phyloP scores from a whole-genome alignment of 2,888 invertebrate species.

The Eupithecia subfuscata region DNA sequence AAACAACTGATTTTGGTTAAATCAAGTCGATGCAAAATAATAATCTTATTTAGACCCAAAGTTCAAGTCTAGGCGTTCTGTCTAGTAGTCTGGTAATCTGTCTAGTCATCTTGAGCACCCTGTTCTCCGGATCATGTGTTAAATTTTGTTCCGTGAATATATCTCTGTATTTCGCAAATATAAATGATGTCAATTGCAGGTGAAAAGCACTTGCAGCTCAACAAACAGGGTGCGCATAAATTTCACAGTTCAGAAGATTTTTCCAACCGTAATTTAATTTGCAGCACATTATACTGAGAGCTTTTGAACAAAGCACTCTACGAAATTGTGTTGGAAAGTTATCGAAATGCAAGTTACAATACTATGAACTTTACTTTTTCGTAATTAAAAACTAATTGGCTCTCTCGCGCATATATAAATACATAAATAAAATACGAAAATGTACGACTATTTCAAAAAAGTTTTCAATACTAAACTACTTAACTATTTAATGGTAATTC shows the following conservation, averaged over 20 bases:
- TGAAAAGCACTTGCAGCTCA: not conserved
- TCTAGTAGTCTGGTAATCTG: too few relatives aligned
- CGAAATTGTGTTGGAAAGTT: conserved; percentile 26
- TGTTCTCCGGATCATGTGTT: too few relatives aligned
- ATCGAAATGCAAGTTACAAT: conserved; percentile 14
- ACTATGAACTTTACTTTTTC: not conserved
- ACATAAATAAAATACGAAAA: not conserved
- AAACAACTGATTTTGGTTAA: not conserved
- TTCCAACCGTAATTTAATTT: conserved; percentile 25
- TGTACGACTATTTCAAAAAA: not conserved
- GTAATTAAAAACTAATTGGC: conserved; percentile 4
- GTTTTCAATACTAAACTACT: not conserved
- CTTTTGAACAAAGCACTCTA: conserved; percentile 30
- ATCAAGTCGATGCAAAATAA: too few relatives aligned
- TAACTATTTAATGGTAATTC: not conserved
- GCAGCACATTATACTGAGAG: conserved; percentile 25
- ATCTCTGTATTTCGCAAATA: not conserved
- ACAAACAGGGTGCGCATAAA: conserved; percentile 12
- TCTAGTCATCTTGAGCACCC: too few relatives aligned
- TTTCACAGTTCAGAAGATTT: conserved; percentile 26
- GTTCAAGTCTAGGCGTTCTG: too few relatives aligned
- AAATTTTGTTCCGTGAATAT: too few relatives aligned
- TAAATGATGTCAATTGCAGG: conserved; percentile 1
- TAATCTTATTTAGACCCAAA: too few relatives aligned
- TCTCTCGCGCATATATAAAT: not conserved